Evolutionary conservation across 2,113 vertebrate species (phyloP).

Genomic region (Microcebus ravelobensis): DNA sequence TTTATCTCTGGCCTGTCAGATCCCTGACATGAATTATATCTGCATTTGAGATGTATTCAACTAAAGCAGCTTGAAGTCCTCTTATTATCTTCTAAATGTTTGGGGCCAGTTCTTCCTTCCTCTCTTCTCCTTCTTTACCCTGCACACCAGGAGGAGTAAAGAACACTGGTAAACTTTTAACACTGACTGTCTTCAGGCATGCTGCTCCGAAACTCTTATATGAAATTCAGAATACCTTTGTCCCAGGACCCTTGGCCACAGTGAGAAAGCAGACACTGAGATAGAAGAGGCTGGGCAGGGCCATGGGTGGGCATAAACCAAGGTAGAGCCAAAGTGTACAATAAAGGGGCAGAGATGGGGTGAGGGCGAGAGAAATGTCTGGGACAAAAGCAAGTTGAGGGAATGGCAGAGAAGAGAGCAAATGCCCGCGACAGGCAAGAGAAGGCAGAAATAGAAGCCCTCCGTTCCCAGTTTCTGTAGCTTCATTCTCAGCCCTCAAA

Average conservation of each 20-base stretch:
- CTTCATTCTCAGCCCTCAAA: neutral
- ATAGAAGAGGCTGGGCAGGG: neutral
- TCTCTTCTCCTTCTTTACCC: neutral
- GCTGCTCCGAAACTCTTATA: neutral
- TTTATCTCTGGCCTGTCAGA: neutral
- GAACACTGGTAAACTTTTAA: neutral
- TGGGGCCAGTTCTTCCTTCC: neutral
- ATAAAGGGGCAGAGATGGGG: neutral
- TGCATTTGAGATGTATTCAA: neutral
- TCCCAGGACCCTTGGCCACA: neutral
- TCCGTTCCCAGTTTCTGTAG: neutral
- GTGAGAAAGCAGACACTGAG: neutral
- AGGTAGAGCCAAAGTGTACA: neutral
- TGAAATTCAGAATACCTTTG: neutral
- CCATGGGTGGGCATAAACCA: neutral
- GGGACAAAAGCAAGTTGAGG: neutral
- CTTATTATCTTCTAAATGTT: constrained; percentile 21
- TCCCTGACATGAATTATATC: neutral
- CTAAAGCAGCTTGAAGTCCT: neutral
- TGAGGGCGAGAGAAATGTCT: neutral
- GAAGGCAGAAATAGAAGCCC: neutral
- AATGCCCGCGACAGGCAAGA: neutral
- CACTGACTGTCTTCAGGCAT: neutral
- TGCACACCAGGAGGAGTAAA: neutral
- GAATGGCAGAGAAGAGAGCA: neutral